These are phyloP conservation scores for Podarcis cretensis DNA, from an alignment of 2,113 vertebrate genomes.

Conservation along the genomic window DNA sequence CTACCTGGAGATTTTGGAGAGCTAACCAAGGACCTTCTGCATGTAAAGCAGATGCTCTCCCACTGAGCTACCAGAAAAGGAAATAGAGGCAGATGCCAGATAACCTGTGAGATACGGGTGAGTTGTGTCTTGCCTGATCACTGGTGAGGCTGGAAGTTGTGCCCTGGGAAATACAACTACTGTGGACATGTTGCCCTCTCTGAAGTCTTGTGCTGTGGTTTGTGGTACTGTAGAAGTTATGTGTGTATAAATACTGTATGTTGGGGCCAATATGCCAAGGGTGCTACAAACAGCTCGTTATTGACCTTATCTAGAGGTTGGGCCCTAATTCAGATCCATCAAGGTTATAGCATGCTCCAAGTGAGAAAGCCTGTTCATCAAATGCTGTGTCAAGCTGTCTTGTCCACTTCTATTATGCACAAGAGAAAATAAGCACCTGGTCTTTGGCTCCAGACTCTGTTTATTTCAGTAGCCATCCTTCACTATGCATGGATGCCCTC, in stretches of 20 bases:
- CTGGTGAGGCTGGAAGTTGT: not conserved
- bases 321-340: slow-evolving; percentile 1
- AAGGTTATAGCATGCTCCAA: not conserved
- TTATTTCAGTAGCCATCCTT: slow-evolving; percentile 10
- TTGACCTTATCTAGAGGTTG: not conserved
- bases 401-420: not conserved
- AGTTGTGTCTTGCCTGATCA: not conserved
- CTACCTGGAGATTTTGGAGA: not conserved
- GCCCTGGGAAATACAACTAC: not conserved
- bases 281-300: not conserved
- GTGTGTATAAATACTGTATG: not conserved
- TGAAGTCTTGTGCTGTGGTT: not conserved
- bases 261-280: too few species aligned
- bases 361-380: not conserved
- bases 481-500: slow-evolving; percentile 12
- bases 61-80: not conserved
- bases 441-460: not conserved
- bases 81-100: not conserved
- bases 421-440: not conserved
- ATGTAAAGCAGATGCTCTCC: not conserved
- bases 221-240: not conserved
- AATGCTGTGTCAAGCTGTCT: not conserved
- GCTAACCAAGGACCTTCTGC: not conserved
- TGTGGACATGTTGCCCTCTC: not conserved
- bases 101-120: not conserved